Evolutionary conservation across 2,888 invertebrate genomes (phyloP), one percentile per base, ranked within the genome.

Genomic region (Stenoptilia bipunctidactyla): DNA sequence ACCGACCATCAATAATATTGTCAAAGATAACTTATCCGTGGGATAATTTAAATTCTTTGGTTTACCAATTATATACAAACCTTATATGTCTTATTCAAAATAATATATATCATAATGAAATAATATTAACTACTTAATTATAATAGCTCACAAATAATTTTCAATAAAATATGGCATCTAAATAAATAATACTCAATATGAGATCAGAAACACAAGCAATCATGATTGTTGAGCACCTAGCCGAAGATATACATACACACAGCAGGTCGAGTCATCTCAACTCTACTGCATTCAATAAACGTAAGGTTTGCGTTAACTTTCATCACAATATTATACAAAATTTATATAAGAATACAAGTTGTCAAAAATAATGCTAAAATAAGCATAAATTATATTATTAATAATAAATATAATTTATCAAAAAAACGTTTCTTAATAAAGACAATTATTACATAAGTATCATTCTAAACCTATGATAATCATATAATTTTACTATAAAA

Each of bases 151-250:
- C 69, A 74, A 72, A 71, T 67, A 66, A 56, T 59, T 56, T 59
- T 70, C 67, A 62, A 56, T 53, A 55, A 65, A 62, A 70, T 80
- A 82, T 83, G 83, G 82, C 82, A 79, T 75, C 76, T 76, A 76
- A 73, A 80, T 80, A 82, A 79, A 79, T 80, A 82, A 82, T 83
- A 82, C 77, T 82, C 72, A 63, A 67, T 65, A 74, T 82, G 82
- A 83, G 82, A 83, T 83, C 82, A 76, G 74, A 75, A 68, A 74
- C 60, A 59, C 61, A 70, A 79, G 66, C 62, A 58, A 69, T 61
- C 69, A 66, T 55, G 59, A 58, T 53, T 51, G 30, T n/a, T 30
- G 30, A 30, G 30, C 30, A 30, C 30, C 30, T 30, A 30, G 12
- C n/a, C 30, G 3, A 30, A 10, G 12, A 8, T 3, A n/a, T 30